These are phyloP conservation scores for Hippocampus barbouri DNA, from an alignment of 2,113 vertebrate species.

Conservation along the genomic window DNA sequence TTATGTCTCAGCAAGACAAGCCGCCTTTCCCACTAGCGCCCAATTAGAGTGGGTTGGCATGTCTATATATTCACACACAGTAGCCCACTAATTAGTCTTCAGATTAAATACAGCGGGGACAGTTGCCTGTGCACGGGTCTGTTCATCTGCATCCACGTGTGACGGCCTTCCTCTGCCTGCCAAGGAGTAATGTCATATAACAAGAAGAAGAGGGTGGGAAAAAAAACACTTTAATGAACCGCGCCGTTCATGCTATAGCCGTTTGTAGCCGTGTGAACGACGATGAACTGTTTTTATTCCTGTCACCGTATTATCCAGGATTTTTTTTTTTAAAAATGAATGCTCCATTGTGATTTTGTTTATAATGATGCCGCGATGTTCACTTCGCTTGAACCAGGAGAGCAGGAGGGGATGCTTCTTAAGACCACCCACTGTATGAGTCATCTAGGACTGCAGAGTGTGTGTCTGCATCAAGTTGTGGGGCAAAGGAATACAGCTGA, in stretches of 20 bases:
- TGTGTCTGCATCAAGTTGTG: constrained; percentile 3
- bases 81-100: constrained; percentile 40
- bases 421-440: constrained; percentile 25
- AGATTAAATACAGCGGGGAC: constrained; percentile 43
- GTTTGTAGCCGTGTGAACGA: neutral
- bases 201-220: neutral
- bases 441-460: constrained; percentile 22
- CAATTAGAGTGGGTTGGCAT: constrained; percentile 46
- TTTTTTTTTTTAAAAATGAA: neutral
- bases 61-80: constrained; percentile 36
- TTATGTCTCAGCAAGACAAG: constrained; percentile 34
- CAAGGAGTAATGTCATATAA: neutral
- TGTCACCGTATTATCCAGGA: neutral
- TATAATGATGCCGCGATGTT: neutral
- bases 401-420: neutral
- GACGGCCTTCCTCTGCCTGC: constrained; percentile 30
- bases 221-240: neutral
- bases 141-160: constrained; percentile 41
- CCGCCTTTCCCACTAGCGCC: constrained; percentile 18
- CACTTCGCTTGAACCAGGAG: neutral
- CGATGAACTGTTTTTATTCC: neutral
- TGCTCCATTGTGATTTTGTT: neutral
- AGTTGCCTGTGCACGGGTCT: neutral
- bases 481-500: constrained; percentile 16
- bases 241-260: neutral